Percentiles rank a stretch among this genome's conserved stretches.
These are phyloP conservation scores for Pristionchus fissidentatus DNA, from an alignment of 2,888 invertebrate genomes.

Conservation along the genomic window DNA sequence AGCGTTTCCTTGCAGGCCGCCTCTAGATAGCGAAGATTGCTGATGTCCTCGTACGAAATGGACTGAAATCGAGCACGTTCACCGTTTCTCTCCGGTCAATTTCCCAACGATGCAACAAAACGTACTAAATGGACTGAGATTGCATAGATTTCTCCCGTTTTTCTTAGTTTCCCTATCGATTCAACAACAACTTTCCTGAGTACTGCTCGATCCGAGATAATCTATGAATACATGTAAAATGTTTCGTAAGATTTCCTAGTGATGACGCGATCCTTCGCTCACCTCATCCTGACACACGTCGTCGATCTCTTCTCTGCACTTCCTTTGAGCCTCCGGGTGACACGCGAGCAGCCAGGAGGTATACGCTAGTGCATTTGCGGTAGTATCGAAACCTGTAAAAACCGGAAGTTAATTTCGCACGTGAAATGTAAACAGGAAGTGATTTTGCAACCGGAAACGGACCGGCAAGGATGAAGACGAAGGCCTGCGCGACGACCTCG, in stretches of 20 bases:
- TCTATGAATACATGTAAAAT: too few relatives aligned
- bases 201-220: too few relatives aligned
- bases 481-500: neutral
- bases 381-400: conserved; percentile 41
- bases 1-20: conserved; percentile 42
- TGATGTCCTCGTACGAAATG: conserved; percentile 18
- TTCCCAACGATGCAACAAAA: neutral
- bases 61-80: neutral
- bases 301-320: conserved; percentile 4
- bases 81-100: neutral
- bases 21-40: neutral
- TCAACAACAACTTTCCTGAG: too few relatives aligned
- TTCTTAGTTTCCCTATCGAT: too few relatives aligned
- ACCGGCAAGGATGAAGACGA: conserved; percentile 21
- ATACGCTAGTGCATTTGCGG: conserved; percentile 34
- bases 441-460: neutral
- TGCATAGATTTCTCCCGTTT: too few relatives aligned
- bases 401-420: too few relatives aligned
- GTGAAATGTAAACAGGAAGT: neutral
- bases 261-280: neutral
- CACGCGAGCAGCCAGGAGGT: conserved; percentile 22
- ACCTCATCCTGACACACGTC: conserved; percentile 13
- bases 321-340: neutral
- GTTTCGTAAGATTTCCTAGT: too few relatives aligned
- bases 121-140: too few relatives aligned